phyloP scores from a whole-genome alignment of 1,140 invertebrate genomes.

The Microplitis mediator region DNA sequence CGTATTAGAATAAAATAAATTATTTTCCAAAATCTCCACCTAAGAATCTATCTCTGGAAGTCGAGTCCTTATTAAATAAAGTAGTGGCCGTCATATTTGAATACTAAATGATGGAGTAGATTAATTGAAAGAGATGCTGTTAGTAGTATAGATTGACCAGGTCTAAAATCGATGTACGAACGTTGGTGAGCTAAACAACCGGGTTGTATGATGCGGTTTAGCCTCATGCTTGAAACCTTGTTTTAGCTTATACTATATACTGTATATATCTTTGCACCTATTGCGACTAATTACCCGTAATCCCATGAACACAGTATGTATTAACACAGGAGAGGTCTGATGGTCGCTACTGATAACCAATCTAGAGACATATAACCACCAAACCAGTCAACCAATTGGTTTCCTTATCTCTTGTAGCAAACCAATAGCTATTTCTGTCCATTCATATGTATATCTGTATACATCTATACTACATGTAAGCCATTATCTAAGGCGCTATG shows the following conservation, averaged over 20 bases:
- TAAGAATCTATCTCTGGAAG: too few species aligned
- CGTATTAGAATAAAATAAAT: too few species aligned
- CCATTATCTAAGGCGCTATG: too few species aligned
- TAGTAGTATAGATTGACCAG: constrained; percentile 3
- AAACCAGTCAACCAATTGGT: constrained; percentile 20
- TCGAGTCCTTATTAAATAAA: too few species aligned
- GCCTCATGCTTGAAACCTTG: neutral
- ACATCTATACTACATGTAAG: too few species aligned
- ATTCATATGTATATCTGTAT: neutral
- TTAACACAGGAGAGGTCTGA: constrained; percentile 6
- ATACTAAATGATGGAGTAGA: too few species aligned
- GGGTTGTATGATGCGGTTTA: constrained; percentile 15
- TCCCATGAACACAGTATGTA: constrained; percentile 21
- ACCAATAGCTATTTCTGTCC: neutral
- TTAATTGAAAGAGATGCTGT: neutral
- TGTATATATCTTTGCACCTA: neutral
- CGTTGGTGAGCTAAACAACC: constrained; percentile 3
- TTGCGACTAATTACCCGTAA: constrained; percentile 25
- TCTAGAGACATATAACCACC: constrained; percentile 1
- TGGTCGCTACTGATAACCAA: constrained; percentile 17
- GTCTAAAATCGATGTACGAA: constrained; percentile 21
- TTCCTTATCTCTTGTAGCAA: constrained; percentile 12
- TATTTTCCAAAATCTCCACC: too few species aligned
- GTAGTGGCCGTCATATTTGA: too few species aligned
- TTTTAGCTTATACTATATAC: too few species aligned